Evolutionary conservation across 1,140 invertebrate species (phyloP).

Genomic region (Bradynema listronoti): DNA sequence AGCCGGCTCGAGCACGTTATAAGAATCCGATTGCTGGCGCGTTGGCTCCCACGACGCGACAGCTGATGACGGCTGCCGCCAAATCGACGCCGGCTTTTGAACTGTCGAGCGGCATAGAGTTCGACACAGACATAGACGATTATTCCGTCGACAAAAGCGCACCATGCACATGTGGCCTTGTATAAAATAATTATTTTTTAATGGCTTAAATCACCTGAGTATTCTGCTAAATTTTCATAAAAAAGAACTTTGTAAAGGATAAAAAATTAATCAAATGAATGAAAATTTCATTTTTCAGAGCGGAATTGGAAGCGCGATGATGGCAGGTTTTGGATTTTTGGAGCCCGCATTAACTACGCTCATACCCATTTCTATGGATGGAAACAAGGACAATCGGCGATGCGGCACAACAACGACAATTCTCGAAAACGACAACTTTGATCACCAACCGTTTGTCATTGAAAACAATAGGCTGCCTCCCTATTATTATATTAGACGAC

Average conservation of each 20-base stretch:
- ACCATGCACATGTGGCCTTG: constrained; percentile 30
- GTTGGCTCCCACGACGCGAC: background rate
- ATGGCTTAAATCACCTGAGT: no score
- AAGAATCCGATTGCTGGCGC: no score
- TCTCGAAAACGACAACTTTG: no score
- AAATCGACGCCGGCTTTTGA: background rate
- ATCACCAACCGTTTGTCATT: no score
- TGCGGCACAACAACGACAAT: background rate
- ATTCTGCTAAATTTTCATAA: no score
- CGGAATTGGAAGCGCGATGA: constrained; percentile 11
- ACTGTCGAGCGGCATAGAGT: background rate
- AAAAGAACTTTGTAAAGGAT: no score
- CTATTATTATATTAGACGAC: no score
- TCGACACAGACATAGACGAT: background rate
- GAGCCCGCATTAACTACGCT: background rate
- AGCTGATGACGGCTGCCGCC: background rate
- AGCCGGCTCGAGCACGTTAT: no score
- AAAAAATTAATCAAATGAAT: no score
- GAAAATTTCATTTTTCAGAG: constrained; percentile 2
- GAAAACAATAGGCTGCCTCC: no score
- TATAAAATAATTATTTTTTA: no score
- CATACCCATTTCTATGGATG: background rate
- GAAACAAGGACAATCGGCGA: background rate
- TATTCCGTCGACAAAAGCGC: no score
- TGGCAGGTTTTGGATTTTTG: constrained; percentile 4